Evolutionary conservation across 35 echinoderm and acorn worm species (phyloP).

Genomic region (Heliocidaris erythrogramma): DNA sequence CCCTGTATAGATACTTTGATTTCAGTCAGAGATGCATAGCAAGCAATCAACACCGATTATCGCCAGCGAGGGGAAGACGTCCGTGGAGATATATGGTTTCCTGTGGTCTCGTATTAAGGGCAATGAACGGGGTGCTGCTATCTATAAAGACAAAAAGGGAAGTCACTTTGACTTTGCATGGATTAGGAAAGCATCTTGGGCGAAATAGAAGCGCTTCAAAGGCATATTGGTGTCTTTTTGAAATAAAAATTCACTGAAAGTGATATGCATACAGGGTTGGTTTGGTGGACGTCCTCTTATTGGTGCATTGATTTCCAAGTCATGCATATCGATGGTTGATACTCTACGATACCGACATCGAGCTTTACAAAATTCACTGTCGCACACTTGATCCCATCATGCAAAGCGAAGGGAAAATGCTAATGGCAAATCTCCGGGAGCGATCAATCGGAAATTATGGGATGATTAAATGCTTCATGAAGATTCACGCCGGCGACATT

Average conservation of each 20-base stretch:
- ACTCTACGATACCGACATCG: background rate
- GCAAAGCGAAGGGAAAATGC: constrained; percentile 16
- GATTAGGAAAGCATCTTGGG: background rate
- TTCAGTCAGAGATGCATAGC: constrained; percentile 2
- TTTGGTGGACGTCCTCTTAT: background rate
- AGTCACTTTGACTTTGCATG: constrained; percentile 2
- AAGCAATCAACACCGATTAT: constrained; percentile 17
- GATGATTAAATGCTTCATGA: constrained; percentile 37
- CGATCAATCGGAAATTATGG: constrained; percentile 24
- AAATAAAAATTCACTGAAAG: background rate
- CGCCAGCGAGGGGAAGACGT: background rate
- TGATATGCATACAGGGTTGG: constrained; percentile 2
- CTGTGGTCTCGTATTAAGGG: background rate
- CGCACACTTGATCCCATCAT: background rate
- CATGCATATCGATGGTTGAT: background rate
- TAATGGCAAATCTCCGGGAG: constrained; percentile 2
- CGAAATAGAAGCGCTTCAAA: background rate
- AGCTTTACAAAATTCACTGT: background rate
- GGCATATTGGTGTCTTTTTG: constrained; percentile 1
- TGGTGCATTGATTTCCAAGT: background rate
- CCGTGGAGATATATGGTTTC: background rate
- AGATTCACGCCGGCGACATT: constrained; percentile 33
- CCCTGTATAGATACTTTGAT: constrained; percentile 4
- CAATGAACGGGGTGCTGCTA: background rate
- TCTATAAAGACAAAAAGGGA: background rate